Base-by-base conservation (phyloP, 1,140 invertebrate species). In the Orchestia grillus region DNA sequence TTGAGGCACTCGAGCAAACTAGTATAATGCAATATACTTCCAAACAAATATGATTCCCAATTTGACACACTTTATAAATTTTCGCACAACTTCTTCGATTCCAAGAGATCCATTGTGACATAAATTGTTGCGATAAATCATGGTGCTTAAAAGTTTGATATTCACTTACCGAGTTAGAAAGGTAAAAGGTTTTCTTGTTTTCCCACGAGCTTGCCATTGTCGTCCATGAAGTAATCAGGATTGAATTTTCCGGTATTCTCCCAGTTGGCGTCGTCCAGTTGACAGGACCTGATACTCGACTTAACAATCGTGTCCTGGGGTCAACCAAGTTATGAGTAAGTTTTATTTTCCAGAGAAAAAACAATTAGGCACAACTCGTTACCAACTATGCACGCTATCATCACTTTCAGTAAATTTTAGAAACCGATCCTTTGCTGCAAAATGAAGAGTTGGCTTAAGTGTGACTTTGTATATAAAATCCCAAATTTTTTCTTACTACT, bases 191-290 rank as follows among this genome's bases (percentile, higher is more conserved):
- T 98, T 0, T 97, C 97, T 11, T 97, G 97, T 96, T 97, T 97
- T 23, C 95, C 96, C 11, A 19, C 28, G 96, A 92, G 94, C 95
- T 96, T 97, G 40, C 96, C 97, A 53, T 98, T 97, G 98, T 98
- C 87, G n/a, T 96, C 96, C 41, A 99, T 97, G 97, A 99, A 99
- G 97, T 98, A 97, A 97, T 98, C 97, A n/a, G 98, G 98, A 97
- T 98, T 97, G 97, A 99, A 98, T 97, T 98, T 97, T 96, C 98
- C 97, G 23, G 99, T 98, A 96, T 98, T 97, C 53, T 98, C 97
- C 99, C 99, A 99, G 90, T 98, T 98, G 62, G 98, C 97, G 0
- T 98, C 97, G 40, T 98, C 98, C 97, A 98, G 98, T 97, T 99
- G 99, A n/a, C 92, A 94, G 40, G 44, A 44, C 36, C 41, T 44